Conservation (phyloP, 1,140 invertebrate genomes). For the Gerris buenoi region DNA sequence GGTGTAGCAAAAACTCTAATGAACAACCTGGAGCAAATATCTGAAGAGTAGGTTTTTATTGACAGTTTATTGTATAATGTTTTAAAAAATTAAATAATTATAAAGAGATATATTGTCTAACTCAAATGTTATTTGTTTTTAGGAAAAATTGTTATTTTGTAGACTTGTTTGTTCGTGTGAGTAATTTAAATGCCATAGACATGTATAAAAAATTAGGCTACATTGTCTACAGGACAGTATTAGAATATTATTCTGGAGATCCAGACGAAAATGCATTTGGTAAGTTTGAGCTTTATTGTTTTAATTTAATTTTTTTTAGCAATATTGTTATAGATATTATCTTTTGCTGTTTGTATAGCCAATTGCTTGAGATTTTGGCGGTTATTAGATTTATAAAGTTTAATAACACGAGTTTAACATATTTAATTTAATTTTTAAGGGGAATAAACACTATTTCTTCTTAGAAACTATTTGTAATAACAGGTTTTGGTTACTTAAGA, state of each 20-base stretch:
- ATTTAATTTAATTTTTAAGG: too few species aligned
- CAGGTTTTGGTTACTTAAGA: too few species aligned
- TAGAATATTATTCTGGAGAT: conserved; percentile 95
- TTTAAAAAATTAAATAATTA: background rate
- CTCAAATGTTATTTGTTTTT: conserved; percentile 23
- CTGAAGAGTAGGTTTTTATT: conserved; percentile 40
- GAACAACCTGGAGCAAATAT: conserved; percentile 86
- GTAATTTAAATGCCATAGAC: conserved; percentile 90
- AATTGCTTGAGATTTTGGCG: too few species aligned
- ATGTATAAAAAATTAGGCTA: conserved; percentile 98
- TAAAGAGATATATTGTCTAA: conserved; percentile 1
- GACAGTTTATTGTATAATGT: background rate
- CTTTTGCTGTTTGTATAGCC: too few species aligned
- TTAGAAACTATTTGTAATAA: too few species aligned
- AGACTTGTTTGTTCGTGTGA: conserved; percentile 95
- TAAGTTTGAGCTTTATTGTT: too few species aligned
- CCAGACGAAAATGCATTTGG: conserved; percentile 98
- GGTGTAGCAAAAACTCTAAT: conserved; percentile 89
- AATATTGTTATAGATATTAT: too few species aligned
- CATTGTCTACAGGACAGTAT: conserved; percentile 84
- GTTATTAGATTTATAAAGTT: too few species aligned
- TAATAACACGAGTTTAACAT: too few species aligned
- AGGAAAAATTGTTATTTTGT: conserved; percentile 95
- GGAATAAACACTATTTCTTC: too few species aligned
- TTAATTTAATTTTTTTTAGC: too few species aligned